phyloP scores from a whole-genome alignment of 2,888 invertebrate species.

The Troides aeacus region DNA sequence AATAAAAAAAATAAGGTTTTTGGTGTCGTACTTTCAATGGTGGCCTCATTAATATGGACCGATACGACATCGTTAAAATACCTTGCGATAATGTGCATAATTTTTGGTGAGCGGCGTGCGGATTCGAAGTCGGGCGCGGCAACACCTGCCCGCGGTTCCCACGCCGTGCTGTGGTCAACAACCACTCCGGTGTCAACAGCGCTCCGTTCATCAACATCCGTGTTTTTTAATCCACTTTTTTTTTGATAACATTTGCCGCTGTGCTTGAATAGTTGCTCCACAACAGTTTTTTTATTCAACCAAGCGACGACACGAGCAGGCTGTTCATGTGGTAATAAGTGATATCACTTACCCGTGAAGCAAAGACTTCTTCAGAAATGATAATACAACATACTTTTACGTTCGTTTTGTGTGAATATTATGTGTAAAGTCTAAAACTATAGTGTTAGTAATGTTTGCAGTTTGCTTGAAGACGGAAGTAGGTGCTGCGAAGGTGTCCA shows the following conservation, averaged over 20 bases:
- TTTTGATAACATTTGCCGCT: not conserved
- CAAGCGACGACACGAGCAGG: no score
- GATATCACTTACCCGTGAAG: no score
- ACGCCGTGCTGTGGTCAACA: conserved; percentile 41
- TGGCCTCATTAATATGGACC: conserved; percentile 18
- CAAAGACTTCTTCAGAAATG: no score
- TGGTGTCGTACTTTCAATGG: conserved; percentile 4
- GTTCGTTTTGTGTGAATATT: no score
- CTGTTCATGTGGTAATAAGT: no score
- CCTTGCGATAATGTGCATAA: conserved; percentile 31
- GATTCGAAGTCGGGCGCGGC: conserved; percentile 39
- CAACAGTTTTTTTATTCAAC: not conserved
- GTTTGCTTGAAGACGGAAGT: no score
- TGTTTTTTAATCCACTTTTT: conserved; percentile 2
- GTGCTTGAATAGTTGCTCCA: not conserved
- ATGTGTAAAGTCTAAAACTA: no score
- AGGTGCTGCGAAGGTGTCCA: no score
- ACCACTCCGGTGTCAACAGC: conserved; percentile 22
- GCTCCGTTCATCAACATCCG: conserved; percentile 13
- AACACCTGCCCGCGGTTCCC: conserved; percentile 67
- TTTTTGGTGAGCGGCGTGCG: conserved; percentile 36
- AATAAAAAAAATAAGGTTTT: not conserved
- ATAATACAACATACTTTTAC: no score
- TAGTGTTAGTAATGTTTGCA: no score
- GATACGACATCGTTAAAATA: conserved; percentile 25